Percentiles rank a stretch among this genome's conserved stretches.
Conservation (phyloP, 92 coral and sea anemone genomes). For the Isaurus tuberculatus region DNA sequence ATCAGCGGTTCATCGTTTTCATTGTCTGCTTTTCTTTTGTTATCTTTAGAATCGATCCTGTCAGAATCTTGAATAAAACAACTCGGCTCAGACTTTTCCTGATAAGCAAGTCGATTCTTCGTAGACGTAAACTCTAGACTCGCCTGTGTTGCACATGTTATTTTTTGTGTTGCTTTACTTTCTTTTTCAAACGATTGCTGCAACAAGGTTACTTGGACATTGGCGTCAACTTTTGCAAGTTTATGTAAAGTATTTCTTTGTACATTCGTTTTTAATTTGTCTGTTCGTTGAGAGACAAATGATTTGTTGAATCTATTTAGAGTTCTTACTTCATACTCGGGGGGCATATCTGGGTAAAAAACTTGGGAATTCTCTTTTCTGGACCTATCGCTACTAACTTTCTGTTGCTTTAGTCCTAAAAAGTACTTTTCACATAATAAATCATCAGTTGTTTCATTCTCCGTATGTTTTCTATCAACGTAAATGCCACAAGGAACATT, state of each 20-base stretch:
- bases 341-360: background rate
- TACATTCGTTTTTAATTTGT: background rate
- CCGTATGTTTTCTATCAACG: background rate
- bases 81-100: background rate
- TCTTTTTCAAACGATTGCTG: background rate
- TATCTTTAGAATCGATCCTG: background rate
- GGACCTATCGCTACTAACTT: background rate
- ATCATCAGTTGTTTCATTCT: background rate
- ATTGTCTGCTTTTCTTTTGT: background rate
- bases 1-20: background rate
- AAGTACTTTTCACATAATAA: background rate
- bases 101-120: background rate
- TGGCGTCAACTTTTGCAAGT: constrained; percentile 10
- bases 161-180: background rate
- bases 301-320: background rate
- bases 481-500: background rate
- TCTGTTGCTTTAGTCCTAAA: background rate
- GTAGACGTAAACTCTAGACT: background rate
- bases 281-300: background rate
- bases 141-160: background rate
- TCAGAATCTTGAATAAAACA: background rate
- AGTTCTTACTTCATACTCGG: background rate
- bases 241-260: background rate
- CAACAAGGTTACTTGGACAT: constrained; percentile 7
- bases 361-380: background rate